These are phyloP conservation scores for Lissocephala sabroskyi DNA, from an alignment of 2,888 invertebrate species.

Conservation along the genomic window DNA sequence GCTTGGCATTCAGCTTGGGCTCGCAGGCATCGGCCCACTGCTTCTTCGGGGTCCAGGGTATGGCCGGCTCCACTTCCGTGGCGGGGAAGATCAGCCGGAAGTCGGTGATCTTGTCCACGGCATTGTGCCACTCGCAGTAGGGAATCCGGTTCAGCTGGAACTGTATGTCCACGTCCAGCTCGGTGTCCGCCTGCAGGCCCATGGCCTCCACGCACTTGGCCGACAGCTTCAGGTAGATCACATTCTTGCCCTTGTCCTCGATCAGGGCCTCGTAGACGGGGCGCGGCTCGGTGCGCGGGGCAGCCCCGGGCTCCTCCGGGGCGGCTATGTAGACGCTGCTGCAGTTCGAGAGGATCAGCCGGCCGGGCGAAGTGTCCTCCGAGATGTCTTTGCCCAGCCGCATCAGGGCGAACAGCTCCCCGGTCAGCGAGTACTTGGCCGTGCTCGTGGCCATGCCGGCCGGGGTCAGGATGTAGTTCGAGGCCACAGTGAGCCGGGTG, in stretches of 20 bases:
- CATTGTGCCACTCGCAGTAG: conserved; percentile 88
- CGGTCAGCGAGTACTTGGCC: conserved; percentile 83
- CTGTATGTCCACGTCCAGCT: conserved; percentile 81
- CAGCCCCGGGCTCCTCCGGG: conserved; percentile 46
- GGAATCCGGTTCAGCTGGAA: conserved; percentile 86
- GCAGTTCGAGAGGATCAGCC: conserved; percentile 84
- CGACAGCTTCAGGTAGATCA: conserved; percentile 82
- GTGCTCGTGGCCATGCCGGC: conserved; percentile 80
- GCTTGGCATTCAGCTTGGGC: conserved; percentile 81
- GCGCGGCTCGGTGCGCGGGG: conserved; percentile 54
- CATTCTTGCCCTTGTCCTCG: conserved; percentile 85
- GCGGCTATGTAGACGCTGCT: conserved; percentile 78
- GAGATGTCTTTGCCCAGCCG: conserved; percentile 82
- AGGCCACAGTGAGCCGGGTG: conserved; percentile 77
- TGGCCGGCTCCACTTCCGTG: conserved; percentile 76
- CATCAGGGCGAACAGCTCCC: conserved; percentile 84
- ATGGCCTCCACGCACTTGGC: conserved; percentile 78
- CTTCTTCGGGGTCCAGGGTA: conserved; percentile 80
- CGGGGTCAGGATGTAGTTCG: conserved; percentile 80
- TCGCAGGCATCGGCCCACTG: conserved; percentile 80
- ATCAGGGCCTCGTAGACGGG: conserved; percentile 83
- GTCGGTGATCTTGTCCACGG: conserved; percentile 83
- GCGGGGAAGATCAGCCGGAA: conserved; percentile 83
- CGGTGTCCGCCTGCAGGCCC: conserved; percentile 77
- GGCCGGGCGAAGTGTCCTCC: conserved; percentile 86